phyloP scores from a whole-genome alignment of 2,797 vertebrate species.

The Sebastes kiyomatsui region DNA sequence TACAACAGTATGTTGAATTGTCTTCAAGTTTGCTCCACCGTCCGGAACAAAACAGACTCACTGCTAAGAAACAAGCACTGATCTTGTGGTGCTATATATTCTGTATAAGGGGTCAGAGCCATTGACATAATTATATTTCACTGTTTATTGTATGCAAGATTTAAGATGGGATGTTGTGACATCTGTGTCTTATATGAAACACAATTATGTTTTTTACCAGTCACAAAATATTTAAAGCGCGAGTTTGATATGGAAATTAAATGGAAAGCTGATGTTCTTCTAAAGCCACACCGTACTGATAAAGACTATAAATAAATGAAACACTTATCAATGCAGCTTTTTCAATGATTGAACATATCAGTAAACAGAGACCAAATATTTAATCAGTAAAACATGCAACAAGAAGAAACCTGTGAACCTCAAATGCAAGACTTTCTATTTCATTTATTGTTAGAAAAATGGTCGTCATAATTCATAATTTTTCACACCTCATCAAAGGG shows the following conservation, averaged over 20 bases:
- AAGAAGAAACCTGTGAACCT: slow-evolving; percentile 19
- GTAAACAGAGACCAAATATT: slow-evolving; percentile 59
- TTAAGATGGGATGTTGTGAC: slow-evolving; percentile 17
- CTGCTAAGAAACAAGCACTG: slow-evolving; percentile 33
- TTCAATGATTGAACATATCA: slow-evolving; percentile 20
- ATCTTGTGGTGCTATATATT: slow-evolving; percentile 55
- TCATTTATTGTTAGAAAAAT: background rate
- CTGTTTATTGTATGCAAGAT: slow-evolving; percentile 49
- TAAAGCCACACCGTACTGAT: slow-evolving; percentile 3
- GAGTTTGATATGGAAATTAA: background rate
- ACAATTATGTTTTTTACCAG: background rate
- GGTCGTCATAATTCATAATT: background rate
- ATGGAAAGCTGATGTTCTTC: slow-evolving; percentile 1
- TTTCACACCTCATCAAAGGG: background rate
- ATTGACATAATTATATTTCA: slow-evolving; percentile 42
- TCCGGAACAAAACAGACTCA: slow-evolving; percentile 3
- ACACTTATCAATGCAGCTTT: slow-evolving; percentile 25
- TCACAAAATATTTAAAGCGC: slow-evolving; percentile 15
- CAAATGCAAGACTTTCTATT: background rate
- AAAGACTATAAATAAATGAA: slow-evolving; percentile 10
- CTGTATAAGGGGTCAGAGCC: slow-evolving; percentile 34
- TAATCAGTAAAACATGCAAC: slow-evolving; percentile 21
- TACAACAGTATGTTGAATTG: background rate
- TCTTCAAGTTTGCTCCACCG: background rate
- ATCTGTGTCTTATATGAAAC: slow-evolving; percentile 1